These are phyloP conservation scores for Tyrannus savana DNA, from an alignment of 2,113 vertebrate genomes.

Conservation along the genomic window DNA sequence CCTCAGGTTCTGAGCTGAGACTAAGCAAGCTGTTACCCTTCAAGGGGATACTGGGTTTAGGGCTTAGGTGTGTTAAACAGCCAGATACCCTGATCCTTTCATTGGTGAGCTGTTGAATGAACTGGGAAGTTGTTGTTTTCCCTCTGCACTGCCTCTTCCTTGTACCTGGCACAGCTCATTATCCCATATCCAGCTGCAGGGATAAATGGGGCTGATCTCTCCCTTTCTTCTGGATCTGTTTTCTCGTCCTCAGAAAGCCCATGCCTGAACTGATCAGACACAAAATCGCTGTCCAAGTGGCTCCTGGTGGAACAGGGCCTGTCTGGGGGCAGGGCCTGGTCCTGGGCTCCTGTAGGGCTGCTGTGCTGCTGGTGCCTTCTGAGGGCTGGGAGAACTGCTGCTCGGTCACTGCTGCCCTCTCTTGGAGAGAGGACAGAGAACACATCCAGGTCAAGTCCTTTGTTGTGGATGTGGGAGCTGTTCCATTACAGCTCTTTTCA, in stretches of 20 bases:
- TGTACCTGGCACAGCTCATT: background rate
- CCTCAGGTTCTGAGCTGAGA: background rate
- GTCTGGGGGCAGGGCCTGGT: background rate
- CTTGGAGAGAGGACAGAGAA: background rate
- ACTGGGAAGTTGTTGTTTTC: background rate
- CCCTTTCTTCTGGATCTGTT: background rate
- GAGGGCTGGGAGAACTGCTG: background rate
- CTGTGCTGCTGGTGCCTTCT: rapidly evolving
- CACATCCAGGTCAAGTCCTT: background rate
- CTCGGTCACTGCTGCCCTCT: conserved; percentile 43
- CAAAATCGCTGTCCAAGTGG: background rate
- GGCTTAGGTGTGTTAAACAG: background rate
- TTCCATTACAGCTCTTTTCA: background rate
- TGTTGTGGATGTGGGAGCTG: background rate
- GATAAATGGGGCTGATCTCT: background rate
- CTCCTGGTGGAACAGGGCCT: background rate
- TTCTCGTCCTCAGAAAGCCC: background rate
- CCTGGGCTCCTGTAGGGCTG: background rate
- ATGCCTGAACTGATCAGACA: background rate
- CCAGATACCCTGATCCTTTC: background rate
- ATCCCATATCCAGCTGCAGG: background rate
- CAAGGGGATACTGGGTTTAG: background rate
- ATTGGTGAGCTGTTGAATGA: background rate
- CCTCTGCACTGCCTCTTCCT: background rate
- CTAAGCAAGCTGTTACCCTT: background rate